Base-by-base conservation (phyloP, 2,113 vertebrate species). In the Pterocles orientalis region DNA sequence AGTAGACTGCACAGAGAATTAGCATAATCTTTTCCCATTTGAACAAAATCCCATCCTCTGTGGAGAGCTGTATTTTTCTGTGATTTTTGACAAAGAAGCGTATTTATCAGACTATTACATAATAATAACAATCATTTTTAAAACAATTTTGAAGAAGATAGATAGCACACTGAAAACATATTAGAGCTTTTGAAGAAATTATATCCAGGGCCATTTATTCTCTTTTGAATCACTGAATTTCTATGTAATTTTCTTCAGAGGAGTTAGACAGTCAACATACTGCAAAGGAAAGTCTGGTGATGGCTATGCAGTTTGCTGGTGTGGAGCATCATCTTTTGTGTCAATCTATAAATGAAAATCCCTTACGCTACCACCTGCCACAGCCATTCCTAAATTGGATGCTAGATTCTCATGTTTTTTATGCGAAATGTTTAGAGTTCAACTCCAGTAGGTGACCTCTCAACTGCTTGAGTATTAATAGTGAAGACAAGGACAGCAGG, bases 11-110 rank as follows among this genome's bases (percentile, higher is more conserved):
- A 68, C 6, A 90, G 18, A 86, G 36, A 95, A 92, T 81, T 39
- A 57, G 24, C n/a, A 90, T 77, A 82, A 91, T 75, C 70, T 93
- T 92, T 76, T 91, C 86, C 43, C 51, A 69, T 70, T 89, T 73
- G 45, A 91, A 85, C 12, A 61, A 72, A 90, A 90, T 75, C 68
- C 61, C 64, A 70, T 82, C 68, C 65, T 92, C n/a, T 62, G 43
- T 41, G 58, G 56, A 86, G 14, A 85, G 56, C 43, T 72, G 48
- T 51, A 58, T 68, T 72, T 72, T 66, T 18, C 43, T 9, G 4
- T 24, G 28, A 66, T 36, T 84, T 92, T 62, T 77, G 28, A 91
- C 26, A 86, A 82, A 76, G 69, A 66, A 94, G 10, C 3, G 1
- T 58, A 56, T 70, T 85, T 82, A 66, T 60, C 51, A 78, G 57